Percentiles rank a stretch among this genome's conserved stretches.
phyloP scores from a whole-genome alignment of 2,797 vertebrate genomes.

The Pteronotus mesoamericanus region DNA sequence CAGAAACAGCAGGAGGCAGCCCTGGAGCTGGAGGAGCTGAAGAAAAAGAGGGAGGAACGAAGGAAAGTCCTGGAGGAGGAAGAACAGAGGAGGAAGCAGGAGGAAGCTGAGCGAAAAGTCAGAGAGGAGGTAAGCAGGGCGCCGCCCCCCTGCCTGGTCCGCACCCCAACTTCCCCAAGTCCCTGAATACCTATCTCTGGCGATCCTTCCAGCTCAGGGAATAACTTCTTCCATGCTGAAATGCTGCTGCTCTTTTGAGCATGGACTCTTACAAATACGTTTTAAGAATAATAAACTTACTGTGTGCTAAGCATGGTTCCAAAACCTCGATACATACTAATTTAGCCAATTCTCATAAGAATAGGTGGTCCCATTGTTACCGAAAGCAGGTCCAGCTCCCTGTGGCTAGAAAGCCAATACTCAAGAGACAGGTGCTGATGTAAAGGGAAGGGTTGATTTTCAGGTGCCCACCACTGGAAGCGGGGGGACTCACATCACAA shows the following conservation, averaged over 20 bases:
- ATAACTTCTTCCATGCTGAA: background rate
- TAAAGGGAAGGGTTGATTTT: too few relatives aligned
- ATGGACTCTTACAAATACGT: background rate
- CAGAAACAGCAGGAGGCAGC: constrained; percentile 95
- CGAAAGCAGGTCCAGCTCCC: background rate
- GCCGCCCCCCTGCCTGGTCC: accelerated
- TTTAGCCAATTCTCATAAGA: background rate
- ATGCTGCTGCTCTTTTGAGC: background rate
- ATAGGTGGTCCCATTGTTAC: background rate
- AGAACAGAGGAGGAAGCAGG: constrained; percentile 91
- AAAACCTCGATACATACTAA: background rate
- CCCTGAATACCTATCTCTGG: accelerated
- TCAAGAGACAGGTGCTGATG: too few relatives aligned
- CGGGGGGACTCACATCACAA: too few relatives aligned
- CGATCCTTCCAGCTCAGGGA: background rate
- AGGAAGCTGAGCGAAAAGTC: constrained; percentile 90
- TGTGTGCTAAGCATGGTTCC: background rate
- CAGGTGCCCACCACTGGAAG: too few relatives aligned
- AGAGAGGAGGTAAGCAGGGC: constrained; percentile 88
- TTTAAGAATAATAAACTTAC: background rate
- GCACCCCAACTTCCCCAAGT: accelerated
- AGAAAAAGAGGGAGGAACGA: constrained; percentile 93
- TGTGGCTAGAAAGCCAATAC: background rate
- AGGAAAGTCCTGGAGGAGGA: constrained; percentile 95
- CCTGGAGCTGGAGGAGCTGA: constrained; percentile 93